phyloP scores from a whole-genome alignment of 2,888 invertebrate species.

The Lasius platythorax region DNA sequence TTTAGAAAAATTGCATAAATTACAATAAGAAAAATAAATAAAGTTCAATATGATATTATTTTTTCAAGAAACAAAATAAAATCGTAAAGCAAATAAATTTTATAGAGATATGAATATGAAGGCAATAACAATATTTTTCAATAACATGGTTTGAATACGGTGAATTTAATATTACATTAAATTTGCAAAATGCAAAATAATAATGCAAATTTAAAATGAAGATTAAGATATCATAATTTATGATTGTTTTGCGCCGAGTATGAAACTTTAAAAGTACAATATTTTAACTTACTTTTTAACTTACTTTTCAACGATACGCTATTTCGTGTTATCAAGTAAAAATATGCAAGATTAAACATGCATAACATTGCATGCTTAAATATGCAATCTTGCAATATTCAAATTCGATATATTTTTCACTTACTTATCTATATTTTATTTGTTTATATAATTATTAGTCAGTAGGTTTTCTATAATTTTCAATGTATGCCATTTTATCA shows the following conservation, averaged over 20 bases:
- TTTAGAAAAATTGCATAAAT: background rate
- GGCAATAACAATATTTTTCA: background rate
- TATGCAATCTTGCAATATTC: background rate
- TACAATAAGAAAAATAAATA: background rate
- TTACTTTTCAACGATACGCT: background rate
- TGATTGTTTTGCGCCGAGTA: background rate
- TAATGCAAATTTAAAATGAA: background rate
- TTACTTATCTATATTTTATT: background rate
- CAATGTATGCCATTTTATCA: background rate
- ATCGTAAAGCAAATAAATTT: background rate
- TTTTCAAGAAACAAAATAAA: background rate
- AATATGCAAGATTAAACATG: background rate
- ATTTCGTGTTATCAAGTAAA: background rate
- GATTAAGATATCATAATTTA: background rate
- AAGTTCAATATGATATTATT: background rate
- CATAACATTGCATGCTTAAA: background rate
- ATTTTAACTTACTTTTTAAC: background rate
- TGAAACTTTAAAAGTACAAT: background rate
- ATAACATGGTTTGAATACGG: background rate
- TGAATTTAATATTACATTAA: background rate
- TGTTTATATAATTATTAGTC: constrained; percentile 1
- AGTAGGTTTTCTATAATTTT: background rate
- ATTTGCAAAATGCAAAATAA: background rate
- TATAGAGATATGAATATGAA: background rate
- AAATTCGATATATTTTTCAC: background rate